These are phyloP conservation scores for Chloroceryle amazona DNA, from an alignment of 2,797 vertebrate species.

Conservation along the genomic window DNA sequence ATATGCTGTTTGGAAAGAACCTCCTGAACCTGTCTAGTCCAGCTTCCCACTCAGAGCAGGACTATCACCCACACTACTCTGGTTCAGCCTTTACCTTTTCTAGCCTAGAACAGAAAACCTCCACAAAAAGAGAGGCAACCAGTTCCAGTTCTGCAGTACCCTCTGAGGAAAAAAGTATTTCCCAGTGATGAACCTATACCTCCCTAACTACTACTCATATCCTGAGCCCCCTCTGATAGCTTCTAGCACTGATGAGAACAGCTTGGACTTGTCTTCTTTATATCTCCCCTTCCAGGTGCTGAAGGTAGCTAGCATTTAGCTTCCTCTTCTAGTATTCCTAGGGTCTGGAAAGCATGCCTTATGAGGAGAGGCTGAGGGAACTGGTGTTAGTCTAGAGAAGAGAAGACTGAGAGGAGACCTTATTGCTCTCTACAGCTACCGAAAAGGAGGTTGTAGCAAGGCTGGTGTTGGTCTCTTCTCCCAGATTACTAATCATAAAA, in stretches of 20 bases:
- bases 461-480: too few species aligned
- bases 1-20: background rate
- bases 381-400: too few species aligned
- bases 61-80: rapidly evolving
- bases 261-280: background rate
- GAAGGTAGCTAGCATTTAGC: background rate
- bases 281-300: background rate
- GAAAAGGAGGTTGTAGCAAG: too few species aligned
- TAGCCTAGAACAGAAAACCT: background rate
- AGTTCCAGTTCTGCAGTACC: background rate
- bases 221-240: background rate
- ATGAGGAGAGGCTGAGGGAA: too few species aligned
- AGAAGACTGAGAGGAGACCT: too few species aligned
- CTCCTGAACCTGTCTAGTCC: background rate
- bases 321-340: background rate
- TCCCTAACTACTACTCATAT: background rate
- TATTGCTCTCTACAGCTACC: too few species aligned
- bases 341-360: too few species aligned
- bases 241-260: background rate
- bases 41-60: background rate
- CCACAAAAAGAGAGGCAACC: background rate
- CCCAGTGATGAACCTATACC: background rate
- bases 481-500: too few species aligned
- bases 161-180: background rate
- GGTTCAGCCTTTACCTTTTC: background rate